Percentiles rank a stretch among this genome's conserved stretches.
Evolutionary conservation across 2,797 vertebrate species (phyloP).

Genomic region (Periophthalmus magnuspinnatus): DNA sequence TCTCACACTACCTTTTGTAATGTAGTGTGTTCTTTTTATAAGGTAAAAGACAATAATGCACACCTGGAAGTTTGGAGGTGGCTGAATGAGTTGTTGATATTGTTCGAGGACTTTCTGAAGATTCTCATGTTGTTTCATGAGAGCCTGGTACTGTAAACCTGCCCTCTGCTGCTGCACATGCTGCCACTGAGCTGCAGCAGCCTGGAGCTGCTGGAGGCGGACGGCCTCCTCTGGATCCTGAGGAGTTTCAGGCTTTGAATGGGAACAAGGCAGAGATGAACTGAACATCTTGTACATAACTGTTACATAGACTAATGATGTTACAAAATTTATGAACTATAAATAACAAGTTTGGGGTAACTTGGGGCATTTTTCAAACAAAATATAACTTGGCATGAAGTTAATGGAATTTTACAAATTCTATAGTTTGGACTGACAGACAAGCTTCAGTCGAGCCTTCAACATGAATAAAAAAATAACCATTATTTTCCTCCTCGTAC

Average conservation of each 20-base stretch:
- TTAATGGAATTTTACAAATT: neutral
- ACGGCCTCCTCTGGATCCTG: slow-evolving; percentile 89
- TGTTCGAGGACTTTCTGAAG: slow-evolving; percentile 91
- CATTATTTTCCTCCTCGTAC: neutral
- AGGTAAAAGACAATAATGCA: slow-evolving; percentile 19
- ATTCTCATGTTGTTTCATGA: slow-evolving; percentile 95
- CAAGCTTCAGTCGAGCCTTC: neutral
- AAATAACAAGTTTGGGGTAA: neutral
- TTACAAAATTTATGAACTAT: slow-evolving; percentile 2
- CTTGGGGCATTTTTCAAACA: neutral
- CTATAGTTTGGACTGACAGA: neutral
- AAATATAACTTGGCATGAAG: too few relatives aligned
- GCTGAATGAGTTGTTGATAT: slow-evolving; percentile 91
- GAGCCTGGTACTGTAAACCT: slow-evolving; percentile 92
- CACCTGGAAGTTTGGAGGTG: slow-evolving; percentile 88
- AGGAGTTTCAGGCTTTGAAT: slow-evolving; percentile 58
- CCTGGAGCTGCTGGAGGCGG: slow-evolving; percentile 91
- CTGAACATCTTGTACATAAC: slow-evolving; percentile 1
- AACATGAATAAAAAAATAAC: neutral
- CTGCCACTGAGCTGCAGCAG: slow-evolving; percentile 96
- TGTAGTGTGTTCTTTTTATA: neutral
- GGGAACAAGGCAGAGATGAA: slow-evolving; percentile 19
- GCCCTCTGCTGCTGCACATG: slow-evolving; percentile 94
- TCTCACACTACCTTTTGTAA: neutral
- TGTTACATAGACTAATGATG: neutral